Evolutionary conservation across 2,113 vertebrate species (phyloP).

Genomic region (Sardina pilchardus): DNA sequence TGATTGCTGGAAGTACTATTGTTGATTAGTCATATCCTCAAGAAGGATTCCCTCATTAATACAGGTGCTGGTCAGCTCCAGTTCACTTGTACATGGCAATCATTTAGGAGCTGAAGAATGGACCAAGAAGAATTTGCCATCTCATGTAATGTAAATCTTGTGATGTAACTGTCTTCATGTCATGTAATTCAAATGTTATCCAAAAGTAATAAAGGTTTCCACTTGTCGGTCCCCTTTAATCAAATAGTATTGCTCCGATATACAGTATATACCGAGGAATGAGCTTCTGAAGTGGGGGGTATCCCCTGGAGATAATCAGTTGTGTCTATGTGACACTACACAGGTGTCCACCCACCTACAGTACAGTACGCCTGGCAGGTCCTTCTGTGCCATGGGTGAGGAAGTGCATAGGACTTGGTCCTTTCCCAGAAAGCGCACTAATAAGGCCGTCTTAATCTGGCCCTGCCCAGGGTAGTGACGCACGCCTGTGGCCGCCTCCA

Average conservation of each 20-base stretch:
- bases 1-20: background rate
- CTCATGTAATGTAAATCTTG: background rate
- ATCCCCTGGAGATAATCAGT: background rate
- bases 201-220: background rate
- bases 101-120: too few species aligned
- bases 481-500: conserved; percentile 16
- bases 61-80: too few species aligned
- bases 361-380: background rate
- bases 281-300: background rate
- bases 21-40: background rate
- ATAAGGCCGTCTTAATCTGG: conserved; percentile 56
- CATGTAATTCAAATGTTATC: background rate
- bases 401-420: conserved; percentile 24
- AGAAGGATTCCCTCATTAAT: too few species aligned
- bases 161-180: too few species aligned
- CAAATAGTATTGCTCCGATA: too few species aligned
- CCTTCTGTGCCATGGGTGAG: background rate
- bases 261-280: background rate
- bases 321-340: background rate
- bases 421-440: conserved; percentile 56
- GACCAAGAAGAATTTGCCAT: background rate
- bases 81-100: too few species aligned
- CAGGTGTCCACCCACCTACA: conserved; percentile 2
- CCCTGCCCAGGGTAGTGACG: conserved; percentile 37
- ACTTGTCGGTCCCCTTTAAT: background rate